Base-by-base conservation (phyloP, 2,797 vertebrate species). In the Psittacula echo region DNA sequence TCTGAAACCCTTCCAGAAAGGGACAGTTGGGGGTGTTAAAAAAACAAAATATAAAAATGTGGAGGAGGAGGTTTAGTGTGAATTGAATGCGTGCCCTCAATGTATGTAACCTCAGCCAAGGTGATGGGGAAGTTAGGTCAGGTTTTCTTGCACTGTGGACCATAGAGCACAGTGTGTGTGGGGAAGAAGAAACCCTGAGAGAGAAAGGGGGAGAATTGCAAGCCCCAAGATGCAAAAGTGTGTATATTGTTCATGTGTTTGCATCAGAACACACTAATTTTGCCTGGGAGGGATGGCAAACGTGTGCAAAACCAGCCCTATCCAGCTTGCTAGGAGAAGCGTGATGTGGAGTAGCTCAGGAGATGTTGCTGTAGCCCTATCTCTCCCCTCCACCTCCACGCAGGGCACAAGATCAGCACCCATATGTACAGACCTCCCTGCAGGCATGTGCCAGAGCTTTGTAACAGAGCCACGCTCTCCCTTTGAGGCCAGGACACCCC, bases 321-420 rank as follows among this genome's bases (percentile, higher is more conserved):
- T 48, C 62, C 8, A 2, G 19, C 80, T 84, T 0, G 0, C 39
- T 62, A 67, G 77, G 60, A 66, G 23, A 37, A 51, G 12, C 0
- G 1, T 13, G 44, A 61, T 77, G 51, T 58, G 27, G 30, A 11
- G 24, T 17, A 77, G n/a, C 68, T 77, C 1, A 0, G 37, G 68
- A 51, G 37, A 32, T 6, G 27, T 58, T 79, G 13, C 70, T 53
- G 44, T 32, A 20, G 44, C 50, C 44, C 65, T 30, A 23, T 72
- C 8, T 39, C 37, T 62, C 24, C 34, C 51, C 23, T 62, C n/a
- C 2, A 0, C 23, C 44, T 54, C n/a, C 53, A 37, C 0, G 0
- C 39, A 51, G 54, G 65, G 44, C 56, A 58, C 20, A 2, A 7
- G 26, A 61, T 64, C 22, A 4, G 30, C n/a, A 20, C 24, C 60